Conservation (phyloP, 1,140 invertebrate genomes). For the Philopotamus ludificatus region DNA sequence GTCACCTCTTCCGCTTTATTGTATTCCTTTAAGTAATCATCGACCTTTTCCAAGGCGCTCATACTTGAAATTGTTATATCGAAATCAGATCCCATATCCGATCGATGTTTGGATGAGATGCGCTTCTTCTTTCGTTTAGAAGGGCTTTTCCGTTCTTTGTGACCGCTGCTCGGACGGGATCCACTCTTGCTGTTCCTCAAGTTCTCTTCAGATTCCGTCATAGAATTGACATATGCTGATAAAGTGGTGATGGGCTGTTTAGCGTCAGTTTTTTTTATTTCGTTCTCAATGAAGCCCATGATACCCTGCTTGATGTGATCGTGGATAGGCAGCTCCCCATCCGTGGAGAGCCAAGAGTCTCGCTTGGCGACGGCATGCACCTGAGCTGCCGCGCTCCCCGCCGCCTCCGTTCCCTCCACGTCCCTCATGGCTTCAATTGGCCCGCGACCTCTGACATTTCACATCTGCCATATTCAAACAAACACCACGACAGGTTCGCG, state of each 20-base stretch:
- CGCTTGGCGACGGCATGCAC: conserved; percentile 48
- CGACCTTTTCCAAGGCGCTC: conserved; percentile 55
- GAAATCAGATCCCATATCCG: conserved; percentile 54
- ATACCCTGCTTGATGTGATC: conserved; percentile 61
- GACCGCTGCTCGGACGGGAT: conserved; percentile 51
- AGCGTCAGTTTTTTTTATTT: conserved; percentile 56
- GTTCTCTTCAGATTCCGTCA: conserved; percentile 51
- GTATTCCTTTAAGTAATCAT: conserved; percentile 56
- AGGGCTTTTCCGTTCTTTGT: conserved; percentile 53
- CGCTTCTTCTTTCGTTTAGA: conserved; percentile 55
- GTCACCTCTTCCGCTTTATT: conserved; percentile 55
- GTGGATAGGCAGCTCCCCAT: conserved; percentile 56
- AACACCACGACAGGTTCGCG: too few species aligned
- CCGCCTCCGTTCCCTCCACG: too few species aligned
- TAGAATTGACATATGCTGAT: conserved; percentile 51
- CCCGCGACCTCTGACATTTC: conserved; percentile 40
- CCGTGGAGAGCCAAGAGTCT: conserved; percentile 55
- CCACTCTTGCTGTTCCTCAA: conserved; percentile 49
- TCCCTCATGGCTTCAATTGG: too few species aligned
- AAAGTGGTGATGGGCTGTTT: conserved; percentile 54
- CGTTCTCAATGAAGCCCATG: conserved; percentile 59
- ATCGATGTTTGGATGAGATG: conserved; percentile 52
- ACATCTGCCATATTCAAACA: conserved; percentile 38
- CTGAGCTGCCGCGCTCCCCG: conserved; percentile 49
- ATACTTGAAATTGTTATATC: conserved; percentile 55